A percentile compares a stretch with the other conserved stretches of the same genome.
phyloP scores from a whole-genome alignment of 1,140 invertebrate genomes.

The Drosophila ananassae region DNA sequence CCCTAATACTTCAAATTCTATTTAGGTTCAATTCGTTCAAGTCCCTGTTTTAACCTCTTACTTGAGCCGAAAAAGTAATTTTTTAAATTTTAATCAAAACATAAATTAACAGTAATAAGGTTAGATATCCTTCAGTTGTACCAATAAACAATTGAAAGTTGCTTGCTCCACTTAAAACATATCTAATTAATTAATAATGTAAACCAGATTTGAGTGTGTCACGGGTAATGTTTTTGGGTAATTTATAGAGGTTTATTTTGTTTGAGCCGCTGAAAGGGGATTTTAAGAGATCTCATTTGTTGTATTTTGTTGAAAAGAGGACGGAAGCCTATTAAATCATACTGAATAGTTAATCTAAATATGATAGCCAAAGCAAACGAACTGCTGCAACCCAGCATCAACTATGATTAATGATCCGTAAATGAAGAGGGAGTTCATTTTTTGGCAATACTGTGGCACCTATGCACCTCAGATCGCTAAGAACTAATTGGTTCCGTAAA shows the following conservation, averaged over 20 bases:
- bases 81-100: not conserved
- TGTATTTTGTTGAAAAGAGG: not conserved
- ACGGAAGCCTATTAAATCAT: conserved; percentile 26
- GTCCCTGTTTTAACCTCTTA: not conserved
- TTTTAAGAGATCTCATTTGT: conserved; percentile 2
- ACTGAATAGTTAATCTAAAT: conserved; percentile 23
- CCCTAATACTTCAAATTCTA: not conserved
- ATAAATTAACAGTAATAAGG: not conserved
- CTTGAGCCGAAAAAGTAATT: not conserved
- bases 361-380: conserved; percentile 12
- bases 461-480: conserved; percentile 53
- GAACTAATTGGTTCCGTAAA: conserved; percentile 70
- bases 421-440: conserved; percentile 28
- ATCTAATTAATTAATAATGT: not conserved
- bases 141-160: conserved; percentile 15
- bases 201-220: not conserved
- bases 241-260: conserved; percentile 16
- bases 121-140: not conserved
- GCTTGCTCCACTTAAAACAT: conserved; percentile 1
- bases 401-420: conserved; percentile 62
- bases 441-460: conserved; percentile 15
- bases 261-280: conserved; percentile 17
- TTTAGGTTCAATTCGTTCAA: not conserved
- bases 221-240: conserved; percentile 7
- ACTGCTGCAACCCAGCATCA: conserved; percentile 11